A percentile compares a stretch with the other conserved stretches of the same genome.
Conservation (phyloP, 2,797 vertebrate species). For the Helarctos malayanus region DNA sequence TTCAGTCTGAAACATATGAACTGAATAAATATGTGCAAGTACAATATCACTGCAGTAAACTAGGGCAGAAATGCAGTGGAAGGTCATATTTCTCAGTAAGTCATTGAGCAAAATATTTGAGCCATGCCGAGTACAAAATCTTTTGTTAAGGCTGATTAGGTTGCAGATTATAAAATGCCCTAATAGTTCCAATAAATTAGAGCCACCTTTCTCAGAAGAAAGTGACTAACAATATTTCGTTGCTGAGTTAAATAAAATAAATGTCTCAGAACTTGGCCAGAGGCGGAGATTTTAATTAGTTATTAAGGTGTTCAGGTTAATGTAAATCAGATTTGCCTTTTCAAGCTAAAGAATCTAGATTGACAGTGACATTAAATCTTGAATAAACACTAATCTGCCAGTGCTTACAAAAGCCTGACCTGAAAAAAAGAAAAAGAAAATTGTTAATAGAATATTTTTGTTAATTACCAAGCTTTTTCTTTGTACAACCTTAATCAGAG, state of each 20-base stretch:
- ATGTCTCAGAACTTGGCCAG: conserved; percentile 68
- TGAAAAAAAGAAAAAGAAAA: not conserved
- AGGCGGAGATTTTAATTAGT: conserved; percentile 80
- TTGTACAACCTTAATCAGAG: not conserved
- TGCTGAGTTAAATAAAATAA: conserved; percentile 77
- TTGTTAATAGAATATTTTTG: not conserved
- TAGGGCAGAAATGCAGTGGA: conserved; percentile 50
- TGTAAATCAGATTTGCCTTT: conserved; percentile 85
- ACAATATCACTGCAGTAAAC: not conserved
- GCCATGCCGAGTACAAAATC: conserved; percentile 64
- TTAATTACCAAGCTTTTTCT: conserved; percentile 37
- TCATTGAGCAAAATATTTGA: conserved; percentile 68
- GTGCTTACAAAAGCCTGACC: not conserved
- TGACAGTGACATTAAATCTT: conserved; percentile 75
- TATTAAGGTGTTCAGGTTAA: conserved; percentile 80
- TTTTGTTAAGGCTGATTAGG: conserved; percentile 78
- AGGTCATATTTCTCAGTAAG: conserved; percentile 63
- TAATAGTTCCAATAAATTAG: conserved; percentile 82
- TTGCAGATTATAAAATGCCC: conserved; percentile 72
- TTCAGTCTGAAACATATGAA: conserved; percentile 56
- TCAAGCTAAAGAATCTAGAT: conserved; percentile 80
- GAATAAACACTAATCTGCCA: conserved; percentile 78
- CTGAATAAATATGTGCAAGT: conserved; percentile 28
- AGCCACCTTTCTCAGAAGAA: conserved; percentile 73
- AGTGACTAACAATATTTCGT: conserved; percentile 76